phyloP scores from a whole-genome alignment of 2,888 invertebrate genomes.

The Eugnorisma glareosa region DNA sequence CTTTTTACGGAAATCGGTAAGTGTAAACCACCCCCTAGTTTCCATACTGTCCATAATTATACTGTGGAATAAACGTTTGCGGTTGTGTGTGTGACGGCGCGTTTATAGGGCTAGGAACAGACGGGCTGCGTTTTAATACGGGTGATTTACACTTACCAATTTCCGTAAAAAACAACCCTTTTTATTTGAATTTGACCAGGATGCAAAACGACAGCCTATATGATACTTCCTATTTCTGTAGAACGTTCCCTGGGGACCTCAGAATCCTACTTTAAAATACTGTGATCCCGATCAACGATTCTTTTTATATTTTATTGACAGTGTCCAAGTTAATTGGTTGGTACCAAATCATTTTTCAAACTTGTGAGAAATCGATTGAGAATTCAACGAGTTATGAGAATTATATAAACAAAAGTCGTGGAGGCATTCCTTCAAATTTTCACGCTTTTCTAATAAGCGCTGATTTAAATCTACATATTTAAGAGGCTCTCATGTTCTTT shows the following conservation, averaged over 20 bases:
- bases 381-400: neutral
- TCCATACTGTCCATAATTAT: no score
- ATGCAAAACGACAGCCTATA: no score
- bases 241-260: neutral
- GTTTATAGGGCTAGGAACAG: no score
- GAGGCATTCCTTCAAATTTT: neutral
- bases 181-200: no score
- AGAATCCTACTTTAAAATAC: neutral
- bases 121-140: no score
- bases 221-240: neutral
- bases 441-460: slow-evolving; percentile 1
- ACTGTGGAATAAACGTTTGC: no score
- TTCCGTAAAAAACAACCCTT: no score
- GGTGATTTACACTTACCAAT: no score
- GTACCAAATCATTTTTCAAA: neutral
- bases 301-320: neutral
- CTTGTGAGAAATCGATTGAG: neutral
- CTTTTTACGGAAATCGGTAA: no score
- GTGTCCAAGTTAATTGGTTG: neutral
- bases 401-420: slow-evolving; percentile 6
- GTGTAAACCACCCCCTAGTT: no score
- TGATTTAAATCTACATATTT: neutral
- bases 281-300: slow-evolving; percentile 2
- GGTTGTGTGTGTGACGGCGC: no score
- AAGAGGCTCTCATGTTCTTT: neutral